These are phyloP conservation scores for Nemopilema nomurai DNA, from an alignment of 30 jellyfish, hydroid and myxozoan genomes.

Conservation along the genomic window DNA sequence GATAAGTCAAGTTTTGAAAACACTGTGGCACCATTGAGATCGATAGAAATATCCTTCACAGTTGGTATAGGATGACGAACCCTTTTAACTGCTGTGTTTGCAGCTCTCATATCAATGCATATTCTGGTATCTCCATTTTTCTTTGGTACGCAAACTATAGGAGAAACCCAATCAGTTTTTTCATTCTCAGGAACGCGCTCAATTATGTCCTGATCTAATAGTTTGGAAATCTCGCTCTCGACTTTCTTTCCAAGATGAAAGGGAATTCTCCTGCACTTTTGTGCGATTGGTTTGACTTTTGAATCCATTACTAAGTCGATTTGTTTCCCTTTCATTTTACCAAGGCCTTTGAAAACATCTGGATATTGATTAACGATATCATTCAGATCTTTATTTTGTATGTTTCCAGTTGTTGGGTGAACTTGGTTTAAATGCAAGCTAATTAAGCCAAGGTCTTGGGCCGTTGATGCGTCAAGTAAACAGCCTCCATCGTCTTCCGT, in stretches of 20 bases:
- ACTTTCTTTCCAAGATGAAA: conserved; percentile 33
- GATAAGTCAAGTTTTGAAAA: conserved; percentile 24
- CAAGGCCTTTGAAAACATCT: conserved; percentile 18
- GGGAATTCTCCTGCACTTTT: conserved; percentile 32
- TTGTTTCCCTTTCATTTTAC: conserved; percentile 21
- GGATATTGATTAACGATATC: conserved; percentile 16
- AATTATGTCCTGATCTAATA: conserved; percentile 21
- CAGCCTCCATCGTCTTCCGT: conserved; percentile 59
- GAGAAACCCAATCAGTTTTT: conserved; percentile 27
- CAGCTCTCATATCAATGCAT: conserved; percentile 44
- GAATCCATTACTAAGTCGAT: conserved; percentile 10
- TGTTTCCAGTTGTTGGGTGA: background rate
- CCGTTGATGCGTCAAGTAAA: conserved; percentile 41
- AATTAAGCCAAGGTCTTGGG: conserved; percentile 36
- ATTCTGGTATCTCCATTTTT: conserved; percentile 7
- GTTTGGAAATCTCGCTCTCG: background rate
- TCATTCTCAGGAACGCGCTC: conserved; percentile 23
- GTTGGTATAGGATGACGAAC: conserved; percentile 35
- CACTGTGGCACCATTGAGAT: conserved; percentile 31
- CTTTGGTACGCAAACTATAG: conserved; percentile 22
- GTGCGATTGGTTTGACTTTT: conserved; percentile 19
- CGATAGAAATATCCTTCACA: conserved; percentile 17
- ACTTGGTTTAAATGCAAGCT: conserved; percentile 6
- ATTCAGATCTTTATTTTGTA: background rate
- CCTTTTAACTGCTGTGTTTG: conserved; percentile 31